Evolutionary conservation across 2,888 invertebrate species (phyloP).

Genomic region (Cremastobaeus sp.): DNA sequence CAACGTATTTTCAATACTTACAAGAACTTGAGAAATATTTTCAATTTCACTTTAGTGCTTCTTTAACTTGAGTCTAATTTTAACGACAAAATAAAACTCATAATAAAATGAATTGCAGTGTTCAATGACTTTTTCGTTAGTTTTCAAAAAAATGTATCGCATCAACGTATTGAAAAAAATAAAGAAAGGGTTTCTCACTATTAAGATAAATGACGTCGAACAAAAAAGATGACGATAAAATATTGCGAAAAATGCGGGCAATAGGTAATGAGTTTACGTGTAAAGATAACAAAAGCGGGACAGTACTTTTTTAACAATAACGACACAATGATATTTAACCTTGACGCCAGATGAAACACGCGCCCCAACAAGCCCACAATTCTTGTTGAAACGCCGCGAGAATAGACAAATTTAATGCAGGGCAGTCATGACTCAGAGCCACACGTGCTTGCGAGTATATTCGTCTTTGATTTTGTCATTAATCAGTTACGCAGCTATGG

Average conservation of each 20-base stretch:
- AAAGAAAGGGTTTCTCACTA: too few relatives aligned
- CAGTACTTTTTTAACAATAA: constrained; percentile 32
- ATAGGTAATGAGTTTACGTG: constrained; percentile 48
- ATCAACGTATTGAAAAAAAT: too few relatives aligned
- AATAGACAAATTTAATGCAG: constrained; percentile 60
- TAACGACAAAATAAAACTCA: too few relatives aligned
- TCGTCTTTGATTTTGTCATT: constrained; percentile 43
- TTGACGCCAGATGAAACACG: constrained; percentile 58
- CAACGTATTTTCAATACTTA: not conserved
- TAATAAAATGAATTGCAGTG: too few relatives aligned
- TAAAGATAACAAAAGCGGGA: constrained; percentile 56
- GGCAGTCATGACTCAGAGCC: constrained; percentile 54
- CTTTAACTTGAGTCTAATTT: too few relatives aligned
- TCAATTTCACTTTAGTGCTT: not conserved
- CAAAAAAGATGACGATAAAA: constrained; percentile 7
- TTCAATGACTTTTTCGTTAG: too few relatives aligned
- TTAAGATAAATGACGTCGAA: not conserved
- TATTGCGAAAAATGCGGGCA: constrained; percentile 51
- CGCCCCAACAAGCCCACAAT: constrained; percentile 42
- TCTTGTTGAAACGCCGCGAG: constrained; percentile 54
- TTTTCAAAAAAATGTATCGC: too few relatives aligned
- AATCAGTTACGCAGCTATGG: constrained; percentile 29
- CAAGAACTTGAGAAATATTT: not conserved
- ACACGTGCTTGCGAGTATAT: constrained; percentile 52
- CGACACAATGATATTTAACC: constrained; percentile 56